These are phyloP conservation scores for Astropecten irregularis DNA, from an alignment of 53 echinoderm and acorn worm species.

Conservation along the genomic window DNA sequence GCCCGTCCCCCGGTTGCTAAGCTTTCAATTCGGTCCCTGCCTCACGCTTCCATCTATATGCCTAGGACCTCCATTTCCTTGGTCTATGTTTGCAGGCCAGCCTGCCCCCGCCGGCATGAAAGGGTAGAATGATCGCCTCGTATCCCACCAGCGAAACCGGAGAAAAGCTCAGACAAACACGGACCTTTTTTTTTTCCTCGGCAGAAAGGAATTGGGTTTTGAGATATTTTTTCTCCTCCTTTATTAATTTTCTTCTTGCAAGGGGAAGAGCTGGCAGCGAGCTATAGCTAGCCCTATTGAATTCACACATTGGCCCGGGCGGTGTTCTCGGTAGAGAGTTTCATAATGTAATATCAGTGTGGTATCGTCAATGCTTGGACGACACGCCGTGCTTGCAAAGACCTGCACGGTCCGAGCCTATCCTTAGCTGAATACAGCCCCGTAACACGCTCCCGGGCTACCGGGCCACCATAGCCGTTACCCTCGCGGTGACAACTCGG, in stretches of 20 bases:
- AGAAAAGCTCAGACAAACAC: constrained; percentile 33
- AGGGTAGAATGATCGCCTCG: constrained; percentile 4
- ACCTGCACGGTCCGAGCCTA: no score
- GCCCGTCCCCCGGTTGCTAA: neutral
- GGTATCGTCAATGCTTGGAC: neutral
- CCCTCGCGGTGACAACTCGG: constrained; percentile 22
- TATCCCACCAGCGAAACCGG: constrained; percentile 31
- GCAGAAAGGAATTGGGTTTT: constrained; percentile 18
- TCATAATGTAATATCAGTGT: neutral
- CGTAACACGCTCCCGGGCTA: neutral
- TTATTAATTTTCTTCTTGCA: no score
- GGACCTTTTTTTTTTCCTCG: neutral
- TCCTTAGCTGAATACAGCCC: no score
- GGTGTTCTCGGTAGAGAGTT: constrained; percentile 2
- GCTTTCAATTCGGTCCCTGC: no score
- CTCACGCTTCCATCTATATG: no score
- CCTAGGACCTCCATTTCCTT: no score
- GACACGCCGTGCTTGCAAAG: constrained; percentile 1
- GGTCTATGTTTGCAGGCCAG: neutral
- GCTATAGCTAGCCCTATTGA: constrained; percentile 26
- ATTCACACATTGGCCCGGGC: constrained; percentile 29
- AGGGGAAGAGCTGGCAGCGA: neutral
- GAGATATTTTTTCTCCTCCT: no score
- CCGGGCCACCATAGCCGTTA: neutral
- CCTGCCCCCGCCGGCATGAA: constrained; percentile 31